Conservation (phyloP, 2,797 vertebrate genomes). For the Scarus forsteni region DNA sequence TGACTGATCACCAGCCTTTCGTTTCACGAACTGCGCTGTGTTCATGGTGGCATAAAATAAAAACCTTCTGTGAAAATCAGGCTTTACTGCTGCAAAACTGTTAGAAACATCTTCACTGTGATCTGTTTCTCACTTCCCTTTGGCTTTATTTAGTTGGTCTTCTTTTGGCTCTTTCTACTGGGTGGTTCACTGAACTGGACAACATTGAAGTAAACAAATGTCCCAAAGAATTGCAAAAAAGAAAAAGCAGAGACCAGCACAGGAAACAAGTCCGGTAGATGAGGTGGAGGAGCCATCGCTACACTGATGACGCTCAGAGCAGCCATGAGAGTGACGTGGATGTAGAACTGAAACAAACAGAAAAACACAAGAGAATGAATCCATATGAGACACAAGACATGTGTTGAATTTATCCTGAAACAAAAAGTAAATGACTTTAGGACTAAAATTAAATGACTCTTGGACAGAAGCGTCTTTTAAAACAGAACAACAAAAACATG, state of each 20-base stretch:
- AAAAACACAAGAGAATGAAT: conserved; percentile 3
- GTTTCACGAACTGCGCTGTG: background rate
- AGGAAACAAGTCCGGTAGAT: conserved; percentile 91
- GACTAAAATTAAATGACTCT: too few species aligned
- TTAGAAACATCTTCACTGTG: background rate
- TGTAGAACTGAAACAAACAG: conserved; percentile 86
- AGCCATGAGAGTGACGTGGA: conserved; percentile 85
- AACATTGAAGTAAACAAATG: conserved; percentile 89
- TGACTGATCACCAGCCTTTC: background rate
- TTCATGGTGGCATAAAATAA: background rate
- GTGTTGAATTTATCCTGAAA: too few species aligned
- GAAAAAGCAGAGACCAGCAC: conserved; percentile 89
- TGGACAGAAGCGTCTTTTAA: too few species aligned
- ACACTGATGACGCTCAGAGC: conserved; percentile 83
- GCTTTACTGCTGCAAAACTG: conserved; percentile 15
- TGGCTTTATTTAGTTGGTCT: conserved; percentile 77
- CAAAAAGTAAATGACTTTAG: too few species aligned
- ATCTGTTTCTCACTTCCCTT: background rate
- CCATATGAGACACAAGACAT: background rate
- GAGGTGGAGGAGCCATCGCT: conserved; percentile 83
- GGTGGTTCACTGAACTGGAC: conserved; percentile 86
- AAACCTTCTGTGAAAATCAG: background rate
- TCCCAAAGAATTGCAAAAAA: conserved; percentile 90
- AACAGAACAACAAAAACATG: too few species aligned
- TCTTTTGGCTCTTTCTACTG: conserved; percentile 86